Base-by-base conservation (phyloP, 2,113 vertebrate genomes). In the Nanorana parkeri region DNA sequence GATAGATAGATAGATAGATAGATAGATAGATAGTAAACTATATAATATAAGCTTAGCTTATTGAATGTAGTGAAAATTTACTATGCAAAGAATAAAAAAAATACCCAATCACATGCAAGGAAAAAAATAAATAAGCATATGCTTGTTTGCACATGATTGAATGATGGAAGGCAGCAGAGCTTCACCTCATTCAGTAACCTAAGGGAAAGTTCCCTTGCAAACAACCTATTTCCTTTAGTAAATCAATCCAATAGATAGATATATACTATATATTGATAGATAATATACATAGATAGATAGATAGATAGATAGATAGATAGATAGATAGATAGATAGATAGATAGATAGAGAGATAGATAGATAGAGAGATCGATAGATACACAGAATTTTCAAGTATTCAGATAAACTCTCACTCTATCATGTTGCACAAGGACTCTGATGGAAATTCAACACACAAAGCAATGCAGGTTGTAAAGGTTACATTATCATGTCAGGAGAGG, bases 281-380 rank as follows among this genome's bases (percentile, higher is more conserved):
- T 41, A 41, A 32, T 3, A 32, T 3, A 32, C 3, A 32, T 32
- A 32, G 65, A 67, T 36, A 67, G 28, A 67, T 36, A 67, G 65
- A 67, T 67, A 67, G 65, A 67, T 36, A 67, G 65, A 67, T 26
- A 66, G 29, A 67, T 67, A 67, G 20, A 68, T 68, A 47, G 36
- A 47, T 23, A 47, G n/a, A 47, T 69, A 51, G 29, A 69, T 69
- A 51, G 67, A 69, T 51, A n/a, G 41, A 41, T 41, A 41, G 41
- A 41, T 41, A 41, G 41, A 69, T 69, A 68, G 67, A 51, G 51
- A 68, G 67, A 68, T 51, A 68, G 41, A 68, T 47, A 68, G 36
- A 68, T 68, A 68, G 32, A 68, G 36, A 68, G 32, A 68, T 68
- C n/a, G 8, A 68, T 68, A 51, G 21, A 20, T 60, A 60, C 1